Base-by-base conservation (phyloP, 2,888 invertebrate species). In the Fissipunctia ypsillon region DNA sequence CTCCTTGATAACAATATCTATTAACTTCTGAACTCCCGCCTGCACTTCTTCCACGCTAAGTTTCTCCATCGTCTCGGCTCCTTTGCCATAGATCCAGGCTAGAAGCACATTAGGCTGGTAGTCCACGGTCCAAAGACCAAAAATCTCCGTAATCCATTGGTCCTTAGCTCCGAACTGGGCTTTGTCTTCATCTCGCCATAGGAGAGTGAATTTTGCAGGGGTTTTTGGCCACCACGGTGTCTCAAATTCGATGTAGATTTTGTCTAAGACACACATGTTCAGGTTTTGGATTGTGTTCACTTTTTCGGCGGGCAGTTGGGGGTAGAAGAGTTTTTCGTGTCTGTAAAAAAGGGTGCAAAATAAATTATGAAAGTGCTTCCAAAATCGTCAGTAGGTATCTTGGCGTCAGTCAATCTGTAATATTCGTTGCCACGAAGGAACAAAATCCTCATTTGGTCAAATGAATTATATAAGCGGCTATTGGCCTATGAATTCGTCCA, bases 211-310 rank as follows among this genome's bases (percentile, higher is more conserved):
- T 60, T 95, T 96, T 19, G 94, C 92, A 2, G 94, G 92, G 0
- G 88, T 83, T 66, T 93, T 91, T 0, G 93, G 96, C 97, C 98
- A 98, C 97, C 98, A 98, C 1, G 96, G 95, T 54, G 95, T 90
- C 3, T 97, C 96, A 90, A 97, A 98, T 88, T 97, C 97, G 3
- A 98, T 93, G 90, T 97, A 98, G 77, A 98, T 96, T 94, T 98
- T 98, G 88, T 97, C 97, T 2, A 97, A 96, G 19, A 97, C 95
- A 38, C 97, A 97, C 83, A 97, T 96, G 45, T 96, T 97, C n/a
- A 98, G 91, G 71, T 96, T 96, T 88, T 97, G 92, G 82, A 97
- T 97, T 16, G 97, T 93, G 74, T 93, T 94, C 1, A 96, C 89
- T 92, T 97, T 97, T 52, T 91, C 91, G 4, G 89, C 84, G 6